A percentile compares a stretch with the other conserved stretches of the same genome.
Evolutionary conservation across 2,797 vertebrate species (phyloP).

Genomic region (Mareca penelope): DNA sequence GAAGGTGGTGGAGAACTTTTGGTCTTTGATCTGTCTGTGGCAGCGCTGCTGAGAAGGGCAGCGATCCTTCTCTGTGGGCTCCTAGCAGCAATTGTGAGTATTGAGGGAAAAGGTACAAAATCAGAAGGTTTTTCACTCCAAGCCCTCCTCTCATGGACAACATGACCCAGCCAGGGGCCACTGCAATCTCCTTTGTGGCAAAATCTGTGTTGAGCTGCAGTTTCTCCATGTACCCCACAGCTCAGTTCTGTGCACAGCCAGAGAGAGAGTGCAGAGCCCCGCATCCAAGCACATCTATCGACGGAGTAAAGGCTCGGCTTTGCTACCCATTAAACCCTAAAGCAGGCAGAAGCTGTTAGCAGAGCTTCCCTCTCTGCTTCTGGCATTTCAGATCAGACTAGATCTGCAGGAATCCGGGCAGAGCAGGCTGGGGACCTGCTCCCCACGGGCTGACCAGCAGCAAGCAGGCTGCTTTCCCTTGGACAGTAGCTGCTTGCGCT

Average conservation of each 20-base stretch:
- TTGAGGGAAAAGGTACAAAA: too few relatives aligned
- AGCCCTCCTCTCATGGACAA: too few relatives aligned
- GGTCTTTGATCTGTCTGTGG: too few relatives aligned
- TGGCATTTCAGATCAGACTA: not conserved
- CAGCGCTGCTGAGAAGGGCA: not conserved
- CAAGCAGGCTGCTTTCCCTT: not conserved
- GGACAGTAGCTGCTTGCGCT: accelerated
- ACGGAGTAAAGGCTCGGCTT: not conserved
- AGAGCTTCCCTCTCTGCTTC: not conserved
- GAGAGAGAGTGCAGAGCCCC: not conserved
- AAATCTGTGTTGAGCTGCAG: not conserved
- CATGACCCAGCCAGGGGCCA: too few relatives aligned
- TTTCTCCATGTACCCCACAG: accelerated
- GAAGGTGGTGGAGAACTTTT: not conserved
- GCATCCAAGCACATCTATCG: not conserved
- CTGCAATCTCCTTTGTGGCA: too few relatives aligned
- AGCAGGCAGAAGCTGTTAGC: not conserved
- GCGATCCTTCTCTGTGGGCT: not conserved
- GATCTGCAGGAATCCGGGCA: not conserved
- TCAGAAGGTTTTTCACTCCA: too few relatives aligned
- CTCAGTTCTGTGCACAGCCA: too few relatives aligned
- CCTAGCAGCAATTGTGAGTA: not conserved
- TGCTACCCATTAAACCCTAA: not conserved
- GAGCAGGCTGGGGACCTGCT: not conserved
- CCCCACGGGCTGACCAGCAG: accelerated